Base-by-base conservation (phyloP, 2,888 invertebrate genomes). In the Pterostichus niger region DNA sequence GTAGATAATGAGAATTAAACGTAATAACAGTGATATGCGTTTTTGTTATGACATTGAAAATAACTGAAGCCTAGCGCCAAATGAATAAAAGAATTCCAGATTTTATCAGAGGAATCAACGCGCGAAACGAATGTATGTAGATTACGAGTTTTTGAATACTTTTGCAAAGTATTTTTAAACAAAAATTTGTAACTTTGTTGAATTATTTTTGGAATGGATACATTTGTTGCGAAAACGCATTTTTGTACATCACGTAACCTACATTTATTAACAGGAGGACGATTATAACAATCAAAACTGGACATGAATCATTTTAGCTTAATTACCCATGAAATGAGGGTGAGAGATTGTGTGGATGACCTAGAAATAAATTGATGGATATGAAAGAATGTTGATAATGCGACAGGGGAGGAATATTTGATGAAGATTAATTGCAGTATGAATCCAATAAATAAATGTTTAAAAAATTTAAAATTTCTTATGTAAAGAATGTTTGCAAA, bases 1-100 rank as follows among this genome's bases (percentile, higher is more conserved):
- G 78, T 78, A 61, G 59, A 78, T 78, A 59, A 78, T 78, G 78
- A 78, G 56, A 78, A 78, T 78, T 78, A 78, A 78, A 78, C 78
- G 78, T 78, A 78, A 78, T 78, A 78, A 61, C 44, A 46, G 56
- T 61, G 33, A 78, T 78, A 61, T 78, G 52, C 78, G 59, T 78
- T 78, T 77, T 78, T 78, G 56, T 78, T 11, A 24, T 75, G 75
- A 52, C 75, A 75, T 75, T 75, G 75, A 75, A 75, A 15, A 49
- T 49, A 11, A 0, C 11, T 40, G 17, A 44, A 44, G 13, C 40
- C 9, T 6, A 64, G 54, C 10, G 33, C 64, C 13, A 6, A 33
- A 33, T 64, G 33, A n/a, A 31, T 24, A 59, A 59, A 24, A 54
- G 31, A 61, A 11, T 61, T 61, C 10, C 11, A 15, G 40, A 71